These are phyloP conservation scores for Tetragnatha versicolor DNA, from an alignment of 1,140 invertebrate genomes.

Conservation along the genomic window DNA sequence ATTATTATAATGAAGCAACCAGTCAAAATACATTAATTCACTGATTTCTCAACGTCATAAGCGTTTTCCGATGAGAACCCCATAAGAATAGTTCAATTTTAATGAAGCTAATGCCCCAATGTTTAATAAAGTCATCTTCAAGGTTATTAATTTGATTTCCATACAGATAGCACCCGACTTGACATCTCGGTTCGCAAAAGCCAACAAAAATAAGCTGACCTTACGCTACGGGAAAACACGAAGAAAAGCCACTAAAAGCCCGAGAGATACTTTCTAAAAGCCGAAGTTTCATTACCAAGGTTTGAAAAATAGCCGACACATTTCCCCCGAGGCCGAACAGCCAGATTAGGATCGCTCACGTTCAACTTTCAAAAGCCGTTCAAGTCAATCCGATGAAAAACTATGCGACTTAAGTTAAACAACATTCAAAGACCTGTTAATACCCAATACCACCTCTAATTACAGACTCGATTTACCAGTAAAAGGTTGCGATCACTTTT, in stretches of 20 bases:
- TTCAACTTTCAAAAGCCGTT: conserved; percentile 1
- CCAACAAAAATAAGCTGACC: conserved; percentile 11
- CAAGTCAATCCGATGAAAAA: no score
- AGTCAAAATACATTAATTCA: conserved; percentile 15
- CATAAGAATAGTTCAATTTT: conserved; percentile 1
- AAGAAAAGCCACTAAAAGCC: conserved; percentile 5
- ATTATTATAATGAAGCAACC: not conserved
- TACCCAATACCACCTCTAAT: no score
- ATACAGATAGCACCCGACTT: conserved; percentile 17
- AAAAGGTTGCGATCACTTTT: no score
- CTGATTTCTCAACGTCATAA: conserved; percentile 16
- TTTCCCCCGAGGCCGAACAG: not conserved
- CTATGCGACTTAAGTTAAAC: no score
- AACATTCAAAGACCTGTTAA: no score
- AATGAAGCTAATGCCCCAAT: conserved; percentile 9
- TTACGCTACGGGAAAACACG: not conserved
- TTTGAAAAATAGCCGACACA: conserved; percentile 19
- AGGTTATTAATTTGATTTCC: conserved; percentile 38
- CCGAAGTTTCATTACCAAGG: not conserved
- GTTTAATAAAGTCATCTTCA: conserved; percentile 36
- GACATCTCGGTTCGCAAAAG: conserved; percentile 9
- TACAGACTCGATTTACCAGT: no score
- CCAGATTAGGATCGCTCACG: not conserved
- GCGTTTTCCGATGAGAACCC: not conserved
- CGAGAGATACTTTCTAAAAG: not conserved